phyloP scores from a whole-genome alignment of 2,113 vertebrate species.

The Theristicus caerulescens region DNA sequence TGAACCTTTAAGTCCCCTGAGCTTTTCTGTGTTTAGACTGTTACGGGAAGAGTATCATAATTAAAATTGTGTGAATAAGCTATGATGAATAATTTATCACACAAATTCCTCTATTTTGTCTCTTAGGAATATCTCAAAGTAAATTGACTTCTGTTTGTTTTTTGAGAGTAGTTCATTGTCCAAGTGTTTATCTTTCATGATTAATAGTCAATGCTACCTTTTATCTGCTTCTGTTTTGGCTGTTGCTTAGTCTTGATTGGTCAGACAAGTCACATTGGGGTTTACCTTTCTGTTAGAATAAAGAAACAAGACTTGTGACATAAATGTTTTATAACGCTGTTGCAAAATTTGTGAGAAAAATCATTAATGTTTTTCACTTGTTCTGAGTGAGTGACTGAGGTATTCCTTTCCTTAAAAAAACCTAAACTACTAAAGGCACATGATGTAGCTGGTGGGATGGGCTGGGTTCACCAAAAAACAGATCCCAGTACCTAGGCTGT shows the following conservation, averaged over 20 bases:
- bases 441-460: background rate
- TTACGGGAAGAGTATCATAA: background rate
- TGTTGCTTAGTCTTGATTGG: background rate
- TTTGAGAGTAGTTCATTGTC: background rate
- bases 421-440: background rate
- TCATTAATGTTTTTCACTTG: background rate
- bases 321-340: background rate
- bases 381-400: background rate
- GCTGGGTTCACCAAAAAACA: background rate
- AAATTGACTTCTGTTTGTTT: constrained; percentile 27
- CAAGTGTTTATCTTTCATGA: background rate
- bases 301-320: background rate
- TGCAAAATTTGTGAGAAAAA: background rate
- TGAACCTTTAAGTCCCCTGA: background rate
- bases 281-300: background rate
- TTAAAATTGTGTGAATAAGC: constrained; percentile 30
- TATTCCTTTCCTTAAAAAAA: background rate
- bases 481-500: background rate
- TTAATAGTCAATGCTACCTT: background rate
- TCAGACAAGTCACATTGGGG: background rate
- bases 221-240: background rate
- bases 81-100: constrained; percentile 45
- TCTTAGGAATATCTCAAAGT: constrained; percentile 7
- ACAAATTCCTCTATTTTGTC: background rate
- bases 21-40: background rate